A percentile compares a stretch with the other conserved stretches of the same genome.
Conservation (phyloP, 2,797 vertebrate species). For the Argya squamiceps region DNA sequence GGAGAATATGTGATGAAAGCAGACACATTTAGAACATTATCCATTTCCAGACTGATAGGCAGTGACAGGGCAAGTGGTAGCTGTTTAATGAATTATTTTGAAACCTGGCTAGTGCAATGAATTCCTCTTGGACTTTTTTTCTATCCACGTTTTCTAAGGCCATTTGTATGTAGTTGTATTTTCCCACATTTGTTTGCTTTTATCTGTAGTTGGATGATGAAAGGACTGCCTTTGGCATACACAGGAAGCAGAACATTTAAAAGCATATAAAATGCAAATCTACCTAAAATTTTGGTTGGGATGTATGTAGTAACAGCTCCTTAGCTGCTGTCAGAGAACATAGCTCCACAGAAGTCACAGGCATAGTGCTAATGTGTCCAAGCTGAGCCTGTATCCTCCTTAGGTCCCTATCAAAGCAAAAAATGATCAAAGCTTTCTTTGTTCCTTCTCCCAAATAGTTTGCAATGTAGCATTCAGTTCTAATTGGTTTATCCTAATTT, state of each 20-base stretch:
- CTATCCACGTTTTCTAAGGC: not conserved
- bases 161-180: not conserved
- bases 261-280: conserved; percentile 23
- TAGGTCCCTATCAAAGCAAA: conserved; percentile 31
- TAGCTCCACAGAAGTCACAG: not conserved
- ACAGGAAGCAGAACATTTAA: not conserved
- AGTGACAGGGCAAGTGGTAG: conserved; percentile 46
- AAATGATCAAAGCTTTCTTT: conserved; percentile 53
- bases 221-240: conserved; percentile 14
- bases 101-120: not conserved
- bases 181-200: conserved; percentile 20
- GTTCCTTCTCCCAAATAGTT: conserved; percentile 38
- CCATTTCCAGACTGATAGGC: conserved; percentile 30
- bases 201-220: not conserved
- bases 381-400: not conserved
- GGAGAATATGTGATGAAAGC: conserved; percentile 35
- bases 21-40: conserved; percentile 55
- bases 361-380: not conserved
- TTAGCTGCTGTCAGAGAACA: not conserved
- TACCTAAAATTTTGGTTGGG: not conserved
- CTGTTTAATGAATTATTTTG: conserved; percentile 60
- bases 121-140: not conserved
- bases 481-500: conserved; percentile 40
- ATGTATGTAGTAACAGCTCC: not conserved
- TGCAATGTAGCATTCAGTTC: not conserved